phyloP scores from a whole-genome alignment of 2,797 vertebrate genomes.

The Poeciliopsis presidionis region DNA sequence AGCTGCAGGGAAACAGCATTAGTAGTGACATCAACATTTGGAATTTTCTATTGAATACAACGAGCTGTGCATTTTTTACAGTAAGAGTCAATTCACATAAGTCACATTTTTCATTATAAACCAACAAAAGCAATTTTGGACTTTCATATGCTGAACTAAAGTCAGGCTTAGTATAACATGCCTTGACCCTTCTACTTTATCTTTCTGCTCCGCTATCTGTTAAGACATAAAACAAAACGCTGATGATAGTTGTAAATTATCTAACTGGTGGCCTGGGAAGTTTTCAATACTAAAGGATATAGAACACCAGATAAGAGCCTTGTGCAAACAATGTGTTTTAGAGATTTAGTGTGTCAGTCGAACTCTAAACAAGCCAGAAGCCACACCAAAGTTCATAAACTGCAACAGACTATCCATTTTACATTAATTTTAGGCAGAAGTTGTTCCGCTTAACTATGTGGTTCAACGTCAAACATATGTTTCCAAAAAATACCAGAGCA shows the following conservation, averaged over 20 bases:
- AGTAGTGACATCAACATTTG: conserved; percentile 8
- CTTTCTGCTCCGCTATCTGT: conserved; percentile 14
- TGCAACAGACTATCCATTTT: conserved; percentile 15
- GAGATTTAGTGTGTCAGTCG: conserved; percentile 30
- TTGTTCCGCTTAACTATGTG: not conserved
- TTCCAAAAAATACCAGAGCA: not conserved
- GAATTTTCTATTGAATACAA: conserved; percentile 41
- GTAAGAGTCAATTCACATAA: not conserved
- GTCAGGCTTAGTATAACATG: conserved; percentile 2
- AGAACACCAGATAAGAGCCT: conserved; percentile 35
- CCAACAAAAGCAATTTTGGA: not conserved
- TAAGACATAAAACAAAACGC: conserved; percentile 4
- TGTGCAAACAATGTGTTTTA: conserved; percentile 43
- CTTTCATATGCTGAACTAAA: not conserved
- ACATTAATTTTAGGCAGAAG: not conserved
- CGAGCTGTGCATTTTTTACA: not conserved
- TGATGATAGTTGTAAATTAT: conserved; percentile 21
- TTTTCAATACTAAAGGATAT: conserved; percentile 12
- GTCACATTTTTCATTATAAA: not conserved
- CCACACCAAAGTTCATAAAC: conserved; percentile 57
- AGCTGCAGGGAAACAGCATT: conserved; percentile 10
- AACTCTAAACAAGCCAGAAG: conserved; percentile 21
- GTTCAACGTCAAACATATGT: conserved; percentile 28
- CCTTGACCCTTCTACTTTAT: not conserved
- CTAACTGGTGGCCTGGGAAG: conserved; percentile 4